Base-by-base conservation (phyloP, 2,888 invertebrate genomes). In the Eristalinus aeneus region DNA sequence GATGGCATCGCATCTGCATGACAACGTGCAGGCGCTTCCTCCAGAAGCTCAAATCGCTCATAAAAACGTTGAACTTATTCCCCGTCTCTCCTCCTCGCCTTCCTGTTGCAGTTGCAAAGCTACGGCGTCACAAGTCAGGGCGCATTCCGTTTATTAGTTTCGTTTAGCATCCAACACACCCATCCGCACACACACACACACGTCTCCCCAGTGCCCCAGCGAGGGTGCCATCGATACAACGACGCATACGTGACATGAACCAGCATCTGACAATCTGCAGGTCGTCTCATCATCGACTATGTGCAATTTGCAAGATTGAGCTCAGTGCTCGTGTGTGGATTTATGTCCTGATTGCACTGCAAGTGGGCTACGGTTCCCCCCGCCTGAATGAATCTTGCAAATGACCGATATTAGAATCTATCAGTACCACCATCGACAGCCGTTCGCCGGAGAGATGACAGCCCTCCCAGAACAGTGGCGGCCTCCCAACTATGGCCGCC, bases 61-160 rank as follows among this genome's bases (percentile, higher is more conserved):
- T 84, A 84, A 84, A 84, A 84, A 75, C 32, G 22, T 34, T 11
- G 58, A 77, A 67, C 73, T 56, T 68, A 60, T 46, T 78, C 39
- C 34, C 65, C 31, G 64, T 74, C 63, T 27, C 60, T 12, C 32
- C 32, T 39, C 63, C 46, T 23, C 36, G 36, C 36, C 46, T 68
- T 39, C 22, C 10, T 68, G 36, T 53, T 68, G 72, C 54, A 56
- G 46, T 72, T 65, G 67, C 36, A 54, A 58, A 72, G 69, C 60
- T 71, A 74, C 10, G 3, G 20, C 16, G 39, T 69, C 63, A 68
- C 39, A 39, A 80, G 72, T 82, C 61, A 79, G 54, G 76, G 72
- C 76, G 72, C 80, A 64, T 68, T 76, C 63, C 53, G 74, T 82
- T 82, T 86, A 86, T 86, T 86, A 82, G 86, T 86, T 86, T 86